Base-by-base conservation (phyloP, 1,140 invertebrate genomes). In the Sycobia sp. region DNA sequence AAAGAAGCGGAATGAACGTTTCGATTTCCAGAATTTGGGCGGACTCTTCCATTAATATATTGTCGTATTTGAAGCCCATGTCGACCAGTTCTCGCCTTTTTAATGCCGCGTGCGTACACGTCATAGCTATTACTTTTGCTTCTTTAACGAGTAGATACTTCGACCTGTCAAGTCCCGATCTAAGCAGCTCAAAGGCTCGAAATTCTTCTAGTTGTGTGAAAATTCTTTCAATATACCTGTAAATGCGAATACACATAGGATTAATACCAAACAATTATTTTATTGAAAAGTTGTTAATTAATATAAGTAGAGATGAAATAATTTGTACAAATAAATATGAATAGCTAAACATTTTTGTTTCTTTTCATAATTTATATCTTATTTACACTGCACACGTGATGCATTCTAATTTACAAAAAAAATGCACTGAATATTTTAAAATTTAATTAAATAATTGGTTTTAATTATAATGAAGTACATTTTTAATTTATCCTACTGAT, bases 111-210 rank as follows among this genome's bases (percentile, higher is more conserved):
- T 99, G 98, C 0, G 98, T 99, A 85, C 98, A 99, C 1, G 98
- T 99, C 98, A 99, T 99, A 3, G 98, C 98, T 70, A 99, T 99
- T 25, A 99, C 98, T 83, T 99, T 99, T 0, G 97, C 97, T 82
- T 99, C 98, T 78, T 98, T 98, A 0, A 99, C 96, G 1, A 99
- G 80, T 14, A 99, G 83, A 80, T 99, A 99, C 66, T 97, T 94
- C 0, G 96, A 95, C 49, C 97, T 84, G 79, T 99, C 98, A 10
- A 96, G 79, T 4, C 97, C 97, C 65, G 94, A 97, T 29, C 98
- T 85, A 2, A 99, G 79, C 4, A 99, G 80, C 79, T 99, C 98
- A 83, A 99, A 99, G 0, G 98, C 96, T 56, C 96, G 85, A 73
- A 99, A 99, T 76, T 99, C 97, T 80, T 99, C 97, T 4, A 99